A percentile compares a stretch with the other conserved stretches of the same genome.
Conservation (phyloP, 2,888 invertebrate genomes). For the Polyploca ridens region DNA sequence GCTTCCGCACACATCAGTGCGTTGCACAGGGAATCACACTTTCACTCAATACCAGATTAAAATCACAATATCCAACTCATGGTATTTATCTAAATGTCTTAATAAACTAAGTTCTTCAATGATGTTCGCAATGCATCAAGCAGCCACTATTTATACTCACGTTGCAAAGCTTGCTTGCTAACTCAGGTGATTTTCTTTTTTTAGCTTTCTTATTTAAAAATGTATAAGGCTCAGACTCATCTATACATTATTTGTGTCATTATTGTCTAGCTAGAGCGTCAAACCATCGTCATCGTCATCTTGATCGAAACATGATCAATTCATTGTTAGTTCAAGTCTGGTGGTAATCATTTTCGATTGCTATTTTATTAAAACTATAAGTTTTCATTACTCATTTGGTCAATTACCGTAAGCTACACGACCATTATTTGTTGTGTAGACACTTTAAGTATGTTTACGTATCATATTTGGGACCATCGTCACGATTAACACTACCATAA, state of each 20-base stretch:
- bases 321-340: not conserved
- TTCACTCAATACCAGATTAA: slow-evolving; percentile 54
- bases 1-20: slow-evolving; percentile 61
- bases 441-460: not conserved
- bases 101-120: slow-evolving; percentile 18
- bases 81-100: not conserved
- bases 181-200: slow-evolving; percentile 63
- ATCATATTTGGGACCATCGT: slow-evolving; percentile 4
- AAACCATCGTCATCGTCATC: slow-evolving; percentile 36
- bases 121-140: slow-evolving; percentile 75
- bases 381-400: not conserved
- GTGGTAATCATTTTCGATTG: not conserved
- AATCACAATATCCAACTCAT: slow-evolving; percentile 24
- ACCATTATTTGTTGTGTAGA: not conserved
- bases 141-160: slow-evolving; percentile 57
- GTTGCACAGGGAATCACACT: slow-evolving; percentile 63
- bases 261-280: slow-evolving; percentile 21
- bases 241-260: slow-evolving; percentile 25
- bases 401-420: not conserved
- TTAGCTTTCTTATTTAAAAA: slow-evolving; percentile 58
- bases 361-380: not conserved
- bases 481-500: not conserved
- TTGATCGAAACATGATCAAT: slow-evolving; percentile 12
- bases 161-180: slow-evolving; percentile 75
- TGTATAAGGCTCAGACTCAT: slow-evolving; percentile 50